Conservation (phyloP, 1,140 invertebrate species). For the Ooceraea biroi region DNA sequence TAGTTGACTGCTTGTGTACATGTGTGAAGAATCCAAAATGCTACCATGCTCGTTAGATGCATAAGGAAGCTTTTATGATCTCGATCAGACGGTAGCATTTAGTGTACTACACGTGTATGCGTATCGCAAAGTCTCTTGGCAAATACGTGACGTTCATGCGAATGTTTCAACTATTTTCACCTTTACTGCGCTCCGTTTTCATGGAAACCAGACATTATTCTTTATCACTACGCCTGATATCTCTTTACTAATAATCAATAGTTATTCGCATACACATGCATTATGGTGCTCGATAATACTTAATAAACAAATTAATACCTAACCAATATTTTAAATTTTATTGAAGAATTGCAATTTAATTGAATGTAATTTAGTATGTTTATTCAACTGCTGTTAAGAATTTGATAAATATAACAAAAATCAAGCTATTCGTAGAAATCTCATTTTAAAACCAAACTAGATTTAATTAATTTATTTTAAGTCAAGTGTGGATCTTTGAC, state of each 20-base stretch:
- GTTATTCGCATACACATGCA: neutral
- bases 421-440: neutral
- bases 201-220: neutral
- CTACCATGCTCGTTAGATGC: neutral
- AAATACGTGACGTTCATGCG: slow-evolving; percentile 28
- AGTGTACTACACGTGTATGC: slow-evolving; percentile 12
- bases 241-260: neutral
- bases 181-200: slow-evolving; percentile 35
- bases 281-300: neutral
- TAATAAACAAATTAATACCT: too few species aligned
- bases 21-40: neutral
- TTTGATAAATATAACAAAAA: neutral
- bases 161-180: slow-evolving; percentile 33
- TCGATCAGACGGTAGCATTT: slow-evolving; percentile 33
- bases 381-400: too few species aligned
- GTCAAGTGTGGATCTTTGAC: neutral
- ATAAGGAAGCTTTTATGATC: neutral
- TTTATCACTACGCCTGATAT: neutral
- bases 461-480: neutral
- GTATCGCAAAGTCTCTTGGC: slow-evolving; percentile 1
- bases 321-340: too few species aligned
- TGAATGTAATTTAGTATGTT: too few species aligned
- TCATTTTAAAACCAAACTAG: neutral
- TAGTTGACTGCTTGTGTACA: neutral
- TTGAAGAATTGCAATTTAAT: too few species aligned